Evolutionary conservation across 2,113 vertebrate genomes (phyloP).

Genomic region (Entomyzon cyanotis): DNA sequence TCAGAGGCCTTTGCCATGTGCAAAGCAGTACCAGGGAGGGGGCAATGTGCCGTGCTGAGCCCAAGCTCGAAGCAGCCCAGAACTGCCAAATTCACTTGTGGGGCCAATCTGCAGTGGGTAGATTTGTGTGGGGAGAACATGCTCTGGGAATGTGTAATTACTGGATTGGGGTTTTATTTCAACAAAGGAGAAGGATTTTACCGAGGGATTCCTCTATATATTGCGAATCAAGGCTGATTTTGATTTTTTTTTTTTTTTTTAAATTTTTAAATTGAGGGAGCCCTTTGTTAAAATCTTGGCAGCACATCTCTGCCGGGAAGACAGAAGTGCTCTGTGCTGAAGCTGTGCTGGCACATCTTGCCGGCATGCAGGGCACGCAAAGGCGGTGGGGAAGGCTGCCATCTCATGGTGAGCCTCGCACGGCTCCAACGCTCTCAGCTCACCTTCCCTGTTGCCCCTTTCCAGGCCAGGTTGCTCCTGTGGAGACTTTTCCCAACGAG

Average conservation of each 20-base stretch:
- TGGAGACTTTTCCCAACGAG: neutral
- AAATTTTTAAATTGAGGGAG: neutral
- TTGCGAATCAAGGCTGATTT: neutral
- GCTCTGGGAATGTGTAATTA: neutral
- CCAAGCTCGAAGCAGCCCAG: accelerated
- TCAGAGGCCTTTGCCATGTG: neutral
- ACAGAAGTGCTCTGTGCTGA: slow-evolving; percentile 49
- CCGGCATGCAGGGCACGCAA: neutral
- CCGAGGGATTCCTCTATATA: neutral
- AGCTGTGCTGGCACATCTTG: neutral
- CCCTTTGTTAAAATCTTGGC: slow-evolving; percentile 59
- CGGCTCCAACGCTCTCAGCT: neutral
- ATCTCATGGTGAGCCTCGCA: slow-evolving; percentile 48
- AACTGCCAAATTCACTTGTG: neutral
- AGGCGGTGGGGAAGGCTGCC: slow-evolving; percentile 57
- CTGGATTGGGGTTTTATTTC: neutral
- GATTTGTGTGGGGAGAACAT: neutral
- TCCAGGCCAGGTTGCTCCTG: neutral
- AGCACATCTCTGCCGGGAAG: neutral
- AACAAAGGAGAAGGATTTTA: neutral
- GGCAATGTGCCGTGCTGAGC: accelerated
- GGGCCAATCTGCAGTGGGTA: neutral
- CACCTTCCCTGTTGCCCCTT: accelerated
- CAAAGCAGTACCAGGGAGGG: neutral
- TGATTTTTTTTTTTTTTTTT: too few relatives aligned